These are phyloP conservation scores for Acrossocheilus fasciatus DNA, from an alignment of 2,797 vertebrate genomes.

Conservation along the genomic window DNA sequence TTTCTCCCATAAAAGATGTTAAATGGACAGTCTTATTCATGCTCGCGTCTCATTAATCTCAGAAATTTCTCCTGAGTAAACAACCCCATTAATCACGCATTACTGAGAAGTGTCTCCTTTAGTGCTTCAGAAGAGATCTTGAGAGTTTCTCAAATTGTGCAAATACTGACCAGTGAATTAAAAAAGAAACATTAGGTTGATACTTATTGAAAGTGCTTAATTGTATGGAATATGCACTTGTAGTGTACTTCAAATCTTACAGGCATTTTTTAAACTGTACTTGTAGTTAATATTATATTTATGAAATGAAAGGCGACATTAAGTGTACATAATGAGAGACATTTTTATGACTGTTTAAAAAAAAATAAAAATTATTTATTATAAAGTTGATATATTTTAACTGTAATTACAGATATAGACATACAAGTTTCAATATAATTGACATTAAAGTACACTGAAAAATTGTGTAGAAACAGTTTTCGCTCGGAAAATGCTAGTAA, in stretches of 20 bases:
- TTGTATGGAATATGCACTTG: not conserved
- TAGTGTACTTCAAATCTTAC: not conserved
- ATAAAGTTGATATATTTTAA: not conserved
- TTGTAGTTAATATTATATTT: not conserved
- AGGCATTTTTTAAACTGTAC: not conserved
- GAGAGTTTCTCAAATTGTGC: not conserved
- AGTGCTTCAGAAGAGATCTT: not conserved
- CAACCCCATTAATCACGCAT: not conserved
- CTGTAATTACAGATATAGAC: not conserved
- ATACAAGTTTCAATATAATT: not conserved
- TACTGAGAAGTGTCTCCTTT: not conserved
- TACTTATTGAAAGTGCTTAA: not conserved
- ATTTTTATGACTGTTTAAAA: too few species aligned
- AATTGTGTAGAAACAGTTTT: too few species aligned
- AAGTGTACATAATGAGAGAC: too few species aligned
- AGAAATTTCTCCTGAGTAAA: not conserved
- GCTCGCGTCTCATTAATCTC: not conserved
- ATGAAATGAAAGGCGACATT: not conserved
- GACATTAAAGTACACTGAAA: not conserved
- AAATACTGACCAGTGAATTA: not conserved
- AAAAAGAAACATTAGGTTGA: not conserved
- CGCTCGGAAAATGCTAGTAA: too few species aligned
- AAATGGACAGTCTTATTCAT: slow-evolving; percentile 3
- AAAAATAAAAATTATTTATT: not conserved
- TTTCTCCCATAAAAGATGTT: not conserved